These are phyloP conservation scores for Hoplostethus mediterraneus DNA, from an alignment of 2,797 vertebrate species.

Conservation along the genomic window DNA sequence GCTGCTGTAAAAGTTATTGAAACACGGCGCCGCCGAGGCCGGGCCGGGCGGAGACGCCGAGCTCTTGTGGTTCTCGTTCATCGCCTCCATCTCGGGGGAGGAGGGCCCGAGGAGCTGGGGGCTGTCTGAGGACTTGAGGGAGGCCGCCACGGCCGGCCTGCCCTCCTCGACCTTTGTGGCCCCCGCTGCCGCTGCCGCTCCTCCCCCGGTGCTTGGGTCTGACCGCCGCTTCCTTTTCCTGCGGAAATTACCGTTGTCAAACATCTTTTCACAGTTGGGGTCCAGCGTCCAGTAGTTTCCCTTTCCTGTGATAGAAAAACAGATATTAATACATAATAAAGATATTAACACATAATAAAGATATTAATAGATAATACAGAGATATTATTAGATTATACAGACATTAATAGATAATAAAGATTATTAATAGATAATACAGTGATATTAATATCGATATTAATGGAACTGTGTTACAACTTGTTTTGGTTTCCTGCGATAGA, in stretches of 20 bases:
- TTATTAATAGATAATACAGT: too few species aligned
- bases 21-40: slow-evolving; percentile 85
- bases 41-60: slow-evolving; percentile 80
- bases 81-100: slow-evolving; percentile 87
- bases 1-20: slow-evolving; percentile 93
- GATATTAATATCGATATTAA: too few species aligned
- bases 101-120: slow-evolving; percentile 82
- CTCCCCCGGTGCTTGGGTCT: slow-evolving; percentile 79
- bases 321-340: neutral
- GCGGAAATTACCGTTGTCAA: slow-evolving; percentile 98
- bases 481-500: slow-evolving; percentile 84
- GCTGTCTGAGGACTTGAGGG: slow-evolving; percentile 80
- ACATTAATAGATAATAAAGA: too few species aligned
- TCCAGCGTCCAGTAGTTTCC: slow-evolving; percentile 99
- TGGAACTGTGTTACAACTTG: neutral
- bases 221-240: slow-evolving; percentile 95
- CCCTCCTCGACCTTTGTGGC: slow-evolving; percentile 88
- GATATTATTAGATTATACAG: too few species aligned
- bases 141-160: slow-evolving; percentile 53
- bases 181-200: neutral
- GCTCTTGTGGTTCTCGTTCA: slow-evolving; percentile 86
- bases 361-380: too few species aligned
- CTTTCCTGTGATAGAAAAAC: slow-evolving; percentile 85
- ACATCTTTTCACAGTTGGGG: slow-evolving; percentile 99
- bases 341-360: too few species aligned